A percentile compares a stretch with the other conserved stretches of the same genome.
These are phyloP conservation scores for Standfussiana lucernea DNA, from an alignment of 2,888 invertebrate species.

Conservation along the genomic window DNA sequence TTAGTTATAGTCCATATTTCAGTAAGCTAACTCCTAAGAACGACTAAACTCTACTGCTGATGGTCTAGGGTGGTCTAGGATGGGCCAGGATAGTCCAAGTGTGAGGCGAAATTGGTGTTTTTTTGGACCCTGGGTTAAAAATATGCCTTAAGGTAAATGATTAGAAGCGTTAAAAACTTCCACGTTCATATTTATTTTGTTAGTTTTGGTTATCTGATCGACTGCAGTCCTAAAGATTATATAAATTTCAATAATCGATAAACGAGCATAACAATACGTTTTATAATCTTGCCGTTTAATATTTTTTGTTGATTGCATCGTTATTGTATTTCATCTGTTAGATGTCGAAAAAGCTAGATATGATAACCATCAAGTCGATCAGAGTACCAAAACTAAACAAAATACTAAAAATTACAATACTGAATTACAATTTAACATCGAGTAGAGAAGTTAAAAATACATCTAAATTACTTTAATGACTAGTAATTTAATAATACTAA, in stretches of 20 bases:
- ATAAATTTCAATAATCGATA: neutral
- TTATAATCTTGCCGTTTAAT: too few relatives aligned
- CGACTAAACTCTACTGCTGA: constrained; percentile 82
- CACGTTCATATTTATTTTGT: constrained; percentile 27
- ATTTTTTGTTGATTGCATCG: too few relatives aligned
- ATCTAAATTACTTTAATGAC: constrained; percentile 73
- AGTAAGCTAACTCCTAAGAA: constrained; percentile 53
- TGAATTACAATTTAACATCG: constrained; percentile 77
- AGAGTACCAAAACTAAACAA: constrained; percentile 56
- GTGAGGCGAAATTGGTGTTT: constrained; percentile 87
- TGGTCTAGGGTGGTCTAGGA: constrained; percentile 73
- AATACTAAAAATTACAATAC: constrained; percentile 71
- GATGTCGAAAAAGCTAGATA: neutral
- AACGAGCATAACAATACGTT: neutral
- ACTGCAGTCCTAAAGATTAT: constrained; percentile 12
- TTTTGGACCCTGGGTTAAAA: constrained; percentile 87
- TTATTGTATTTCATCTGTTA: too few relatives aligned
- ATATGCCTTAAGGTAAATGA: constrained; percentile 66
- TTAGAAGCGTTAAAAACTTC: constrained; percentile 61
- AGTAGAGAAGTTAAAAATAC: constrained; percentile 79
- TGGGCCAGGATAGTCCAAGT: constrained; percentile 87
- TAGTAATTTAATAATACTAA: constrained; percentile 77
- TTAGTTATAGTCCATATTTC: constrained; percentile 38
- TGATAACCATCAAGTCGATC: constrained; percentile 55
- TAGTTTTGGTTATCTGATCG: constrained; percentile 52